Conservation (phyloP, 2,797 vertebrate genomes). For the Pseudopleuronectes americanus region DNA sequence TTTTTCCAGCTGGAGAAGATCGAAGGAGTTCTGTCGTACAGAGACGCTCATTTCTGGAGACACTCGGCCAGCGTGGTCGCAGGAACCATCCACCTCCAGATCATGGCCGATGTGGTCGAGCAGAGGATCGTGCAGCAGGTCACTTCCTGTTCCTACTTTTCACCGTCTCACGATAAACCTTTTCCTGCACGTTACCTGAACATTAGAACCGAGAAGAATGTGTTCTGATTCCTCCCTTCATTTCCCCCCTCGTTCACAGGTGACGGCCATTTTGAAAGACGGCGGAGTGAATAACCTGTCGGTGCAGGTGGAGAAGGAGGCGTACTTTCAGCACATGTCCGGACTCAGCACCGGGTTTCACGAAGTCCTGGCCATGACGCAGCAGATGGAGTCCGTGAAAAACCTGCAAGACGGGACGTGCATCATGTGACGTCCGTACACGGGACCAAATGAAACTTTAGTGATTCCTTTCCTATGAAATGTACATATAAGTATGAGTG, state of each 20-base stretch:
- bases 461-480: conserved; percentile 55
- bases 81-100: conserved; percentile 96
- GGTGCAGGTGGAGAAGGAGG: conserved; percentile 97
- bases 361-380: conserved; percentile 94
- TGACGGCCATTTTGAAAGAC: conserved; percentile 94
- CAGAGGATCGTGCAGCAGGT: conserved; percentile 98
- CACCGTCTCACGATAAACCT: too few relatives aligned
- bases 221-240: too few relatives aligned
- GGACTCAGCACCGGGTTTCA: conserved; percentile 97
- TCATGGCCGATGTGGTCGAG: conserved; percentile 93
- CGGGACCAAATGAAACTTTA: conserved; percentile 61
- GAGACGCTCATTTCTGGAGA: conserved; percentile 97
- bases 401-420: conserved; percentile 94
- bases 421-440: conserved; percentile 87
- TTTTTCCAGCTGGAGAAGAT: conserved; percentile 92
- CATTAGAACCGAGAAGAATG: too few relatives aligned
- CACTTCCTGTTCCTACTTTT: not conserved
- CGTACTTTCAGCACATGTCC: conserved; percentile 99
- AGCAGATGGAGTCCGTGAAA: conserved; percentile 95
- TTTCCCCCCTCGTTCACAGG: conserved; percentile 73
- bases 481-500: conserved; percentile 69
- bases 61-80: conserved; percentile 93
- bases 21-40: conserved; percentile 95
- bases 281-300: conserved; percentile 95
- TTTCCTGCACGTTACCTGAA: too few relatives aligned